Percentiles rank a stretch among this genome's conserved stretches.
These are phyloP conservation scores for Trissolcus japonicus DNA, from an alignment of 2,888 invertebrate species.

Conservation along the genomic window DNA sequence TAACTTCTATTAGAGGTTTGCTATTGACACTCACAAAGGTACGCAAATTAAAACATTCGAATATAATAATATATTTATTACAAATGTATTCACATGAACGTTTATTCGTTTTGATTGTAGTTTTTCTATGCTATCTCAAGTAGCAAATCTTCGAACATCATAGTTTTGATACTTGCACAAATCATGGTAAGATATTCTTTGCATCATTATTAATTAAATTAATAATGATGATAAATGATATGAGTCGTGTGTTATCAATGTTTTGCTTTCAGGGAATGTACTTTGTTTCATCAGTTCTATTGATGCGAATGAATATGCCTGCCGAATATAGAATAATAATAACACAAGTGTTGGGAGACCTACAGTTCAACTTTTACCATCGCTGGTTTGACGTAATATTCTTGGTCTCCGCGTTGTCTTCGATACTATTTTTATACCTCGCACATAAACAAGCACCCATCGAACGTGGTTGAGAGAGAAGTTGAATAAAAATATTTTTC, in stretches of 20 bases:
- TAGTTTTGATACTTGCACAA: conserved; percentile 96
- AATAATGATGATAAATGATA: conserved; percentile 4
- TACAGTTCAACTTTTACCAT: conserved; percentile 99
- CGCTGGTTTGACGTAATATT: conserved; percentile 99
- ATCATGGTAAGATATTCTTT: conserved; percentile 85
- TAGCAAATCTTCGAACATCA: conserved; percentile 98
- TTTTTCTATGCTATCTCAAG: conserved; percentile 99
- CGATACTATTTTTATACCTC: conserved; percentile 95
- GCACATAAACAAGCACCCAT: conserved; percentile 91
- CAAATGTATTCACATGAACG: too few species aligned
- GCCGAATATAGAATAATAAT: conserved; percentile 96
- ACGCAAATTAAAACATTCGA: conserved; percentile 48
- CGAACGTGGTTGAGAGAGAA: conserved; percentile 67
- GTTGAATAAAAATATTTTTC: conserved; percentile 44
- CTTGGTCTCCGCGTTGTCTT: conserved; percentile 95
- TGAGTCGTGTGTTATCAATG: conserved; percentile 11
- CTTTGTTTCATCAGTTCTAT: conserved; percentile 96
- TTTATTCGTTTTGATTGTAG: conserved; percentile 76
- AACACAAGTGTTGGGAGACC: conserved; percentile 93
- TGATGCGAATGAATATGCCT: conserved; percentile 99
- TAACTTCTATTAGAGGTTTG: conserved; percentile 97
- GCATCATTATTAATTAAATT: conserved; percentile 6
- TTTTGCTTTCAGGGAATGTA: conserved; percentile 91
- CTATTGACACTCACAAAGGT: conserved; percentile 98
- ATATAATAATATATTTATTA: neutral